phyloP scores from a whole-genome alignment of 2,797 vertebrate genomes.

The Syndactyla subalaris region DNA sequence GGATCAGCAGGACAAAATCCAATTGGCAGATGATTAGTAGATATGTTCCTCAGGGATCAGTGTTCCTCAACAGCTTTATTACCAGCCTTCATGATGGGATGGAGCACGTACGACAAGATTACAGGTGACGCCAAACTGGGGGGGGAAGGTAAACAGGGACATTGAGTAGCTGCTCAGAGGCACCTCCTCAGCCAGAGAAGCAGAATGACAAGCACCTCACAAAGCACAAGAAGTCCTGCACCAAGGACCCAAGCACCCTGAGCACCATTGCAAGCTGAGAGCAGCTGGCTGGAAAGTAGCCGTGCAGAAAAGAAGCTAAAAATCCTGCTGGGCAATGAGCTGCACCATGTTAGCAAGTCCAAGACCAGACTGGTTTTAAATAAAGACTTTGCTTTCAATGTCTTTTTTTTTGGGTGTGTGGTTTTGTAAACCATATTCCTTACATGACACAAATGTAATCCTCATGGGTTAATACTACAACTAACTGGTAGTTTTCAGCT shows the following conservation, averaged over 20 bases:
- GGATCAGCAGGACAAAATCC: background rate
- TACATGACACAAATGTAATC: background rate
- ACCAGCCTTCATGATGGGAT: fast-evolving
- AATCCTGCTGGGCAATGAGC: background rate
- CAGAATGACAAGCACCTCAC: fast-evolving
- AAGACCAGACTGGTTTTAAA: background rate
- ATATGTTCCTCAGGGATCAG: background rate
- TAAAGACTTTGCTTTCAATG: background rate
- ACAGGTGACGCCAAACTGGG: background rate
- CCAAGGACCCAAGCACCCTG: background rate
- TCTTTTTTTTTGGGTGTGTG: background rate
- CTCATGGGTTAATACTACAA: background rate
- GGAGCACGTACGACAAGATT: background rate
- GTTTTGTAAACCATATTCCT: background rate
- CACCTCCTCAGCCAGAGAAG: background rate
- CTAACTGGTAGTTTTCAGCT: background rate
- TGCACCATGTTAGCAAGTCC: background rate
- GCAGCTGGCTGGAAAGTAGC: background rate
- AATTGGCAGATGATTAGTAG: background rate
- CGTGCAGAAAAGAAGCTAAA: background rate
- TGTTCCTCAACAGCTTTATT: background rate
- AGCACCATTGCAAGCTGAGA: background rate
- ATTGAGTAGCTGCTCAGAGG: background rate
- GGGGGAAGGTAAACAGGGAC: background rate
- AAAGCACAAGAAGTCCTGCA: background rate